Percentiles rank a stretch among this genome's conserved stretches.
phyloP scores from a whole-genome alignment of 1,140 invertebrate genomes.

The Drosophila virilis region DNA sequence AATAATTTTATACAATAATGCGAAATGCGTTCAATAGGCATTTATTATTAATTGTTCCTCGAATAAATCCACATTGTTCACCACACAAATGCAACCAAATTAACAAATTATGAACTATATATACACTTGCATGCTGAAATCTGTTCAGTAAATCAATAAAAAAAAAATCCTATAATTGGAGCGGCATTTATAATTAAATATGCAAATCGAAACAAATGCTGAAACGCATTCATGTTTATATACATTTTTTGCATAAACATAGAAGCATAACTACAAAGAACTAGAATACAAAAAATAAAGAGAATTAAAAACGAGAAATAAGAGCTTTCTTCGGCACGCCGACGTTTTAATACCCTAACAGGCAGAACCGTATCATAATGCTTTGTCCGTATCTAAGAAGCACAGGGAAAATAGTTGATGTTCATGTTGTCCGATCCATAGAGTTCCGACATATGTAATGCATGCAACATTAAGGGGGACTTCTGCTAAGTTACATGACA shows the following conservation, averaged over 20 bases:
- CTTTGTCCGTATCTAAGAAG: too few relatives aligned
- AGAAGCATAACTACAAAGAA: not conserved
- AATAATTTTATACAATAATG: conserved; percentile 11
- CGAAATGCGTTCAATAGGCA: conserved; percentile 9
- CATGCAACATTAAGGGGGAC: too few relatives aligned
- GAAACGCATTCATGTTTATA: conserved; percentile 2
- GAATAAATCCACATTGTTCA: not conserved
- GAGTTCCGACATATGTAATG: too few relatives aligned
- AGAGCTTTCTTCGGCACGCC: too few relatives aligned
- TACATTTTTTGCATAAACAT: conserved; percentile 45
- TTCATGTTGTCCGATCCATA: too few relatives aligned
- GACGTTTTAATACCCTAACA: too few relatives aligned
- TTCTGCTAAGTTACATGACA: too few relatives aligned
- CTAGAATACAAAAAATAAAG: conserved; percentile 8
- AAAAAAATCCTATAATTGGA: conserved; percentile 6
- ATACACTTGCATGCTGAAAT: conserved; percentile 6
- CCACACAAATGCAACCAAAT: not conserved
- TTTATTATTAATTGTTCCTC: conserved; percentile 14
- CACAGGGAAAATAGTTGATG: too few relatives aligned
- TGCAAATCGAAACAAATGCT: conserved; percentile 45
- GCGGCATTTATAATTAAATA: conserved; percentile 53
- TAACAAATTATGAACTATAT: conserved; percentile 14
- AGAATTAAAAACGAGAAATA: not conserved
- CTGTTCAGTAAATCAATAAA: conserved; percentile 4
- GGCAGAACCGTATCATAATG: too few relatives aligned